Evolutionary conservation across 2,113 vertebrate genomes (phyloP), one percentile per base, ranked within the genome.

Genomic region (Eulacestoma nigropectus): DNA sequence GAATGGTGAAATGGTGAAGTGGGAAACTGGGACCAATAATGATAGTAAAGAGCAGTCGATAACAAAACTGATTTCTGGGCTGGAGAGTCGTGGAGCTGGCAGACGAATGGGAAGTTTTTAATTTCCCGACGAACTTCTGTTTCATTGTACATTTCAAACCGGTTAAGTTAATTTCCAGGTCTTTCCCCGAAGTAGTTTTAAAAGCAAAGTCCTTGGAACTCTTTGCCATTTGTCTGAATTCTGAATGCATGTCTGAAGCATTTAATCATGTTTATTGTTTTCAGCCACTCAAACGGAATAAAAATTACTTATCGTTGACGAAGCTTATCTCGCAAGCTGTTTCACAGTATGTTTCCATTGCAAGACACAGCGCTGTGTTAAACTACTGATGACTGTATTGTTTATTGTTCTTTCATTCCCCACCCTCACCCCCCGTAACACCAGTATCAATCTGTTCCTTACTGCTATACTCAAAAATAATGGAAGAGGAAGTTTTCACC

Each of bases 201-300:
- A 91, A 97, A 90, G 59, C 87, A 30, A 64, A 92, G 96, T 97
- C 84, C 68, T 95, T 94, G 86, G 74, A 72, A 85, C 89, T 89
- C 74, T 93, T 87, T 84, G 81, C 96, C 62, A 50, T 97, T 97
- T 97, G 96, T 96, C 96, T 97, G 65, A 70, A 90, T 96, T 89
- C 92, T 98, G 93, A 97, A 95, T 93, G 96, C 97, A 44, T 59
- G 96, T 97, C 98, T 97, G 94, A 97, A 97, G 95, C 94, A 65
- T 95, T 98, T 98, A 98, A 98, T 98, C 97, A 97, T 91, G 95
- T 97, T 97, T 98, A 97, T 98, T 98, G 98, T 98, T 96, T 97
- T 94, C 96, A 97, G 26, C 97, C 97, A 97, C 95, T 98, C 97
- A 98, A 92, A 98, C 69, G 95, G 97, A 98, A 98, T 98, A 98